Conservation (phyloP, 2,888 invertebrate species). For the Thyatira batis region DNA sequence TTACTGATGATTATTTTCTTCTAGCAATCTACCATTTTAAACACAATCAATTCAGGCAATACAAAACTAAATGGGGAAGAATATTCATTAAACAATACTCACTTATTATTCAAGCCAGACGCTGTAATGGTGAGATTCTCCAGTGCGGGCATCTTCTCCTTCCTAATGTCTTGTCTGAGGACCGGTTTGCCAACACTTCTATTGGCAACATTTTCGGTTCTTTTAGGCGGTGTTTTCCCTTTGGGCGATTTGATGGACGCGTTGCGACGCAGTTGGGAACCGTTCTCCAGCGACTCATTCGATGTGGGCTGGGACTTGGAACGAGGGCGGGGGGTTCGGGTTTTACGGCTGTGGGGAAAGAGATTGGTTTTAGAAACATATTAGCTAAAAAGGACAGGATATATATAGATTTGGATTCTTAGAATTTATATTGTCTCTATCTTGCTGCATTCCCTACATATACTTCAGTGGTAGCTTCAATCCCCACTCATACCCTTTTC, state of each 20-base stretch:
- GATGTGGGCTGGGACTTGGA: slow-evolving; percentile 70
- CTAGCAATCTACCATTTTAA: too few species aligned
- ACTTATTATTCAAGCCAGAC: slow-evolving; percentile 54
- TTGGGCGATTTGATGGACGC: slow-evolving; percentile 57
- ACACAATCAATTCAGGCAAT: too few species aligned
- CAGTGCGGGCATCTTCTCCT: slow-evolving; percentile 56
- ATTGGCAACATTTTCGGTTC: slow-evolving; percentile 20
- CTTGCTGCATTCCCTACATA: too few species aligned
- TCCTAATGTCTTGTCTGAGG: slow-evolving; percentile 16
- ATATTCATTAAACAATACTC: slow-evolving; percentile 22
- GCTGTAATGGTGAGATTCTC: slow-evolving; percentile 72
- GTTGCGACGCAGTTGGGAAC: slow-evolving; percentile 51
- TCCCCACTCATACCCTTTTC: too few species aligned
- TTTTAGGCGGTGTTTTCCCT: slow-evolving; percentile 33
- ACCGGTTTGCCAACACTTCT: slow-evolving; percentile 18
- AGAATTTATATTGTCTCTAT: too few species aligned
- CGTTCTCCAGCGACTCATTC: slow-evolving; percentile 58
- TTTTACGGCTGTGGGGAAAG: slow-evolving; percentile 35
- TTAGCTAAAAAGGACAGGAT: too few species aligned
- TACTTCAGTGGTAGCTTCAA: too few species aligned
- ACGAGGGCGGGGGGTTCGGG: slow-evolving; percentile 54
- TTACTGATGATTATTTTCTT: too few species aligned
- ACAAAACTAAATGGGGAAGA: too few species aligned
- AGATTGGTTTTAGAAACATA: too few species aligned
- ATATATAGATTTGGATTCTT: too few species aligned